phyloP scores from a whole-genome alignment of 2,113 vertebrate genomes.

The Halichoeres trimaculatus region DNA sequence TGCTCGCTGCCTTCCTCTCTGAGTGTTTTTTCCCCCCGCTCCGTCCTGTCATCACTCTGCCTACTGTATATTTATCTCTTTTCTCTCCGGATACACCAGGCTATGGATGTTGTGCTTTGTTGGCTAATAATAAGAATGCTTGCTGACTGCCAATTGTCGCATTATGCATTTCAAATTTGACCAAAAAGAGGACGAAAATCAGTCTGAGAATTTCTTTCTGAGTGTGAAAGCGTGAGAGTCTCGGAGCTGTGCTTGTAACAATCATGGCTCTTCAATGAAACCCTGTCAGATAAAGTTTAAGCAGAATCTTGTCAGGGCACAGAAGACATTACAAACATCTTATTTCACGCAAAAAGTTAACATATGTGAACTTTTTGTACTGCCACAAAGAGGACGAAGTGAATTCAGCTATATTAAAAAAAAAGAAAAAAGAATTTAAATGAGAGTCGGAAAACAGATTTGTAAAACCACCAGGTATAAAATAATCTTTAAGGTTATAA shows the following conservation, averaged over 20 bases:
- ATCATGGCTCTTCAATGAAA: background rate
- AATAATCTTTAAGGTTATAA: too few relatives aligned
- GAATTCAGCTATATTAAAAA: too few relatives aligned
- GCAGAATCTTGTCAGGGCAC: background rate
- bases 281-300: background rate
- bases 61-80: slow-evolving; percentile 67
- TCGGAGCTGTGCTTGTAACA: background rate
- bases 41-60: slow-evolving; percentile 59
- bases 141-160: slow-evolving; percentile 2
- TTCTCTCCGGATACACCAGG: slow-evolving; percentile 37
- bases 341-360: background rate
- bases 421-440: too few relatives aligned
- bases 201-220: background rate
- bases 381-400: too few relatives aligned
- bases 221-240: background rate
- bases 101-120: background rate
- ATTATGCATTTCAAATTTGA: background rate
- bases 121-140: slow-evolving; percentile 2
- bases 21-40: slow-evolving; percentile 38
- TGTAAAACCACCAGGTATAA: too few relatives aligned
- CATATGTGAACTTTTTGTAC: background rate
- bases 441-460: too few relatives aligned
- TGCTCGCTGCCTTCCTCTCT: slow-evolving; percentile 48
- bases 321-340: background rate
- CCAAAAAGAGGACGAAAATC: background rate